phyloP scores from a whole-genome alignment of 2,113 vertebrate genomes.

The Microcebus murinus region DNA sequence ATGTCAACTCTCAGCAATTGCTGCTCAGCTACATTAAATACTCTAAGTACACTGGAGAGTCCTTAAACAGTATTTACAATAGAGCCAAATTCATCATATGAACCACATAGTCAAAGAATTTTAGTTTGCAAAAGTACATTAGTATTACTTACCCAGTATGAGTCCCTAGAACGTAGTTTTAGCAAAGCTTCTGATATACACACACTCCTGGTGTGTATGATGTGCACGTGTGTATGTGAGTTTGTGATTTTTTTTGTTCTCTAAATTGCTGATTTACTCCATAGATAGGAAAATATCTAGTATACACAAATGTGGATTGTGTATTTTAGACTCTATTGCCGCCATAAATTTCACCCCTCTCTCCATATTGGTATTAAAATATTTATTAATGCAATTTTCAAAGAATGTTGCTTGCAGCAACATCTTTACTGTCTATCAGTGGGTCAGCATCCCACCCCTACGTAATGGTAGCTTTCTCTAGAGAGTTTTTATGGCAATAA shows the following conservation, averaged over 20 bases:
- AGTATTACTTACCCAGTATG: not conserved
- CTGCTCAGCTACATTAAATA: not conserved
- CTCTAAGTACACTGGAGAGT: no score
- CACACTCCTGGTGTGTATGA: not conserved
- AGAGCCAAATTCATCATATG: not conserved
- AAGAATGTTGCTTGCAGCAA: not conserved
- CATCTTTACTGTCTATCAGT: not conserved
- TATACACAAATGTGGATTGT: not conserved
- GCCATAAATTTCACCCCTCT: not conserved
- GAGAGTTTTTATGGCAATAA: not conserved
- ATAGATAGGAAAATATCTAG: not conserved
- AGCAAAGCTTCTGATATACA: not conserved
- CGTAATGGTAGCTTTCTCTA: not conserved
- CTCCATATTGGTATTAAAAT: conserved; percentile 23
- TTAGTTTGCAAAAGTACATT: not conserved
- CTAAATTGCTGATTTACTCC: not conserved
- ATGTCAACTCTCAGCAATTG: not conserved
- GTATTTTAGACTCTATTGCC: not conserved
- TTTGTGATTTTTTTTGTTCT: not conserved
- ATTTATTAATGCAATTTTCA: conserved; percentile 19
- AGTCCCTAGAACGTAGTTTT: not conserved
- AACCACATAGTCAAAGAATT: not conserved
- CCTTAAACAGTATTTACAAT: not conserved
- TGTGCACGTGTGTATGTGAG: no score
- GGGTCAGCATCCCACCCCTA: not conserved